A percentile compares a stretch with the other conserved stretches of the same genome.
These are phyloP conservation scores for Motacilla tschutschensis DNA, from an alignment of 2,113 vertebrate genomes.

Conservation along the genomic window DNA sequence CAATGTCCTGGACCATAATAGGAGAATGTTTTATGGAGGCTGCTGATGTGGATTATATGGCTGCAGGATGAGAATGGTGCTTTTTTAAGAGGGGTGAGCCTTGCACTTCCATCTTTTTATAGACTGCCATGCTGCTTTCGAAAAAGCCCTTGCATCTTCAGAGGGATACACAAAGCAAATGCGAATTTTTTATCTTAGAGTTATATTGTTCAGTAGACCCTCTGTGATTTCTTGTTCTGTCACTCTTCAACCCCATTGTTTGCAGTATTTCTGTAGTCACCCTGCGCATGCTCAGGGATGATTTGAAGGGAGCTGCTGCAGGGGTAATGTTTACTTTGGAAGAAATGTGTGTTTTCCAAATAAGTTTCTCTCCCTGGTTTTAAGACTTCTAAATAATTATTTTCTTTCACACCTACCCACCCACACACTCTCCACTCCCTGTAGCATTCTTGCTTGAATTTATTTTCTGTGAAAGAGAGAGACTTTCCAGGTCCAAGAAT, in stretches of 20 bases:
- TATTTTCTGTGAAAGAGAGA: conserved; percentile 8
- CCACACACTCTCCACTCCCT: not conserved
- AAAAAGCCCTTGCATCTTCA: not conserved
- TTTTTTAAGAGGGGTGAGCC: not conserved
- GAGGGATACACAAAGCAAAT: not conserved
- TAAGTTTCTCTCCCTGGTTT: not conserved
- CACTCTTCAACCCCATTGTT: not conserved
- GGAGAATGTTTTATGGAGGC: not conserved
- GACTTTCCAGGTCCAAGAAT: conserved; percentile 10
- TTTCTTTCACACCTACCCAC: not conserved
- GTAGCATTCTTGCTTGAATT: not conserved
- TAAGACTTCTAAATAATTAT: conserved; percentile 14
- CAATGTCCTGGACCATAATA: not conserved
- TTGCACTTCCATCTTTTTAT: not conserved
- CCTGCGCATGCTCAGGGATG: accelerated
- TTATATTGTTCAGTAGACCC: not conserved
- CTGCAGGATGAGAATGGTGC: not conserved
- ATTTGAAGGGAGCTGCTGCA: not conserved
- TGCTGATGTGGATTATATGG: not conserved
- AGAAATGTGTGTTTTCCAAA: not conserved
- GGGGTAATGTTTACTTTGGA: not conserved
- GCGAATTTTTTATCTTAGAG: not conserved
- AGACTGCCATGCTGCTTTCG: not conserved
- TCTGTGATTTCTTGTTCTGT: not conserved
- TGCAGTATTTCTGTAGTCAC: not conserved